phyloP scores from a whole-genome alignment of 2,113 vertebrate species.

The Theropithecus gelada region DNA sequence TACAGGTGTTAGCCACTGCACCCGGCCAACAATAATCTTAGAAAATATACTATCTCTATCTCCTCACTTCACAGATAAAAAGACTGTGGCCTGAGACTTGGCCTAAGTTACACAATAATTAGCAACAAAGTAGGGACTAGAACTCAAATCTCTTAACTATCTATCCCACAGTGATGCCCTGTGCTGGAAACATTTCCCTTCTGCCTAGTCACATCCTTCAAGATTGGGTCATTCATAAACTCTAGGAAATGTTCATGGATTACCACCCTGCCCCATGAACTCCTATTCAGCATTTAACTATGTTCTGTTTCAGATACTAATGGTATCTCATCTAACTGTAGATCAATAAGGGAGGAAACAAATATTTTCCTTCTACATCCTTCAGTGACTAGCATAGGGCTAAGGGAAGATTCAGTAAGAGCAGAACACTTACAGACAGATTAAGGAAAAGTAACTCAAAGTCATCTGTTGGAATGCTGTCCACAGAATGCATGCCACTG shows the following conservation, averaged over 20 bases:
- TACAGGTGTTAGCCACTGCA: too few relatives aligned
- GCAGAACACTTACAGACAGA: not conserved
- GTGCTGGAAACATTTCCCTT: not conserved
- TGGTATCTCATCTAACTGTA: not conserved
- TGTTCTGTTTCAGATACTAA: not conserved
- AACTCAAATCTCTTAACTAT: not conserved
- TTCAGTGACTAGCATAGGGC: not conserved
- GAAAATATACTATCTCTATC: not conserved
- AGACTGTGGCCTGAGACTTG: not conserved
- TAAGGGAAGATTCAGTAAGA: not conserved
- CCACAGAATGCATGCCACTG: not conserved
- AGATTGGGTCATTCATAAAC: not conserved
- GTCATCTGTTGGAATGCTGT: not conserved
- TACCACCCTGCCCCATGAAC: not conserved
- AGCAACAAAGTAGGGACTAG: not conserved
- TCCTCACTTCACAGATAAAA: constrained; percentile 20
- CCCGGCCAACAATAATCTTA: not conserved
- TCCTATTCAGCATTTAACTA: not conserved
- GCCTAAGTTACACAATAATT: not conserved
- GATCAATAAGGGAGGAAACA: not conserved
- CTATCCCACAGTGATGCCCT: not conserved
- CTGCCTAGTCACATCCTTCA: not conserved
- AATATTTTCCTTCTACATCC: not conserved
- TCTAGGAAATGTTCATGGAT: not conserved
- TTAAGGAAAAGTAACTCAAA: not conserved